These are phyloP conservation scores for Channallabes apus DNA, from an alignment of 2,797 vertebrate species.

Conservation along the genomic window DNA sequence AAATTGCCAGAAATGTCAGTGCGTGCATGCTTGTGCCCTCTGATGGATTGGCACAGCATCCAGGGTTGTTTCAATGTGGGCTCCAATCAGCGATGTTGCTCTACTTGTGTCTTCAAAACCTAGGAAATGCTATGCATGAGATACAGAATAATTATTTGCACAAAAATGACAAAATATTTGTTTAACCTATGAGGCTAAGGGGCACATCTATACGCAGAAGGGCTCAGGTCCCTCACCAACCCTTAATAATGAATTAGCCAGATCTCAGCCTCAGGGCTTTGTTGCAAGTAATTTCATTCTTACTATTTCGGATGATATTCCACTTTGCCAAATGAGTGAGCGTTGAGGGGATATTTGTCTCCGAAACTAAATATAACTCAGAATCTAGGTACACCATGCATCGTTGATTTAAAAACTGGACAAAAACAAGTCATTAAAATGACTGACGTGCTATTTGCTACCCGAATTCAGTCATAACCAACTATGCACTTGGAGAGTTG, in stretches of 20 bases:
- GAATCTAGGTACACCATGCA: background rate
- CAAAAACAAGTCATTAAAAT: conserved; percentile 31
- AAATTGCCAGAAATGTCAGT: too few relatives aligned
- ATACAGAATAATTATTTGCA: conserved; percentile 4
- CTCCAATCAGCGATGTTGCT: too few relatives aligned
- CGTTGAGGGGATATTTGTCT: conserved; percentile 19
- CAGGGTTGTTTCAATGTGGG: too few relatives aligned
- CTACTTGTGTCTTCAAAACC: too few relatives aligned
- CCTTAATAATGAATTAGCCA: conserved; percentile 44
- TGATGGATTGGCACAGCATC: too few relatives aligned
- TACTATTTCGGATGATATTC: conserved; percentile 32
- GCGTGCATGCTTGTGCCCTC: too few relatives aligned
- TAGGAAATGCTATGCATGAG: background rate
- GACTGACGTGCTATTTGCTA: conserved; percentile 20
- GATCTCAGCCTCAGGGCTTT: conserved; percentile 38
- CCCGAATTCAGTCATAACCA: conserved; percentile 12
- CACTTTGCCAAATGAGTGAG: conserved; percentile 30
- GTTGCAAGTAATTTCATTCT: conserved; percentile 45
- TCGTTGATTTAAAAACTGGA: conserved; percentile 2
- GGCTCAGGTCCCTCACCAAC: conserved; percentile 25
- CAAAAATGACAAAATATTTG: conserved; percentile 23
- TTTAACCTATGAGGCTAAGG: conserved; percentile 31
- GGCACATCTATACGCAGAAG: background rate
- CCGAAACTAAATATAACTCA: background rate
- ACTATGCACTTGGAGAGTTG: background rate